Evolutionary conservation across 2,113 vertebrate genomes (phyloP).

Genomic region (Otus sunia): DNA sequence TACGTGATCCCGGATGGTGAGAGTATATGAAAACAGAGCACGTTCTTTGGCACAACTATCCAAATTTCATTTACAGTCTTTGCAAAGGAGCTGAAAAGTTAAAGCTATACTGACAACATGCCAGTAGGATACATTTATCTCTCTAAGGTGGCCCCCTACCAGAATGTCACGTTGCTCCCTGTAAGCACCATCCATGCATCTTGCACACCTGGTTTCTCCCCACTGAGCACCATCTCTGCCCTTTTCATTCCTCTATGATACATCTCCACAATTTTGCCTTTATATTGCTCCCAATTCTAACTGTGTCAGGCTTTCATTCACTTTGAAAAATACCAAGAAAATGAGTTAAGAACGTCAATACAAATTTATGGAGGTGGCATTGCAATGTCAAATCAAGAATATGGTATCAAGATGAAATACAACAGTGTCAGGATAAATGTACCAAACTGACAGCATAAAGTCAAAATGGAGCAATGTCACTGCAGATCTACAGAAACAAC

Average conservation of each 20-base stretch:
- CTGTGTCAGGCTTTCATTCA: slow-evolving; percentile 32
- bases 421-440: slow-evolving; percentile 46
- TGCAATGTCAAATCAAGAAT: slow-evolving; percentile 61
- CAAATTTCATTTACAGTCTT: neutral
- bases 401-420: slow-evolving; percentile 51
- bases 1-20: neutral
- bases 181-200: neutral
- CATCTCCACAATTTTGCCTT: neutral
- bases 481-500: slow-evolving; percentile 35
- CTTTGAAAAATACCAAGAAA: slow-evolving; percentile 27
- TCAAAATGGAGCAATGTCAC: slow-evolving; percentile 43
- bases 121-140: neutral
- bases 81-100: neutral
- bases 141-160: neutral
- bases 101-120: neutral
- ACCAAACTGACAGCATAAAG: slow-evolving; percentile 48
- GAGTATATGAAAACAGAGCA: neutral
- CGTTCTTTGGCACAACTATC: fast-evolving
- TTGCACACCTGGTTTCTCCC: neutral
- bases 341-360: slow-evolving; percentile 37
- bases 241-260: neutral
- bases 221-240: neutral
- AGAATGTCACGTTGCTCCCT: neutral
- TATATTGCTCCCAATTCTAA: neutral
- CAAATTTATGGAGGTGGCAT: slow-evolving; percentile 52